Evolutionary conservation across 1,140 invertebrate genomes (phyloP), one percentile per base, ranked within the genome.

Genomic region (Magallana ariakensis): DNA sequence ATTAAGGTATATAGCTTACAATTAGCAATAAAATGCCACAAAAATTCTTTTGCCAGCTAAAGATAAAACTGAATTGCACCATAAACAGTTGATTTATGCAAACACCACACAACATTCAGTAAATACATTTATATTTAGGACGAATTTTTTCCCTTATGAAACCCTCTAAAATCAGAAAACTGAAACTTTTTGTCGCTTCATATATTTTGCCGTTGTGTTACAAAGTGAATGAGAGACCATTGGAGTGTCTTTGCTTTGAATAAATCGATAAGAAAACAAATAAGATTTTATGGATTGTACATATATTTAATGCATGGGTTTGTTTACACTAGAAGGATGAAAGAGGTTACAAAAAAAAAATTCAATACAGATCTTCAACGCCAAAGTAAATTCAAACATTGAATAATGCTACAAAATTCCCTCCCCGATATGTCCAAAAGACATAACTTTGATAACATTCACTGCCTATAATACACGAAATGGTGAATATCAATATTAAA

Each of bases 251-350:
- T 62, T n/a, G 19, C 58, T 62, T 75, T 26, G 22, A 75, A 75
- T 26, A 13, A 75, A 75, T 75, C 66, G 26, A 75, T 75, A 75
- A 22, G 33, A 11, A 75, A 75, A 75, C 66, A 75, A 19, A 22
- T 75, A 13, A 75, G 33, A 8, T 26, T 9, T 75, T 75, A 75
- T 13, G 33, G 66, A 75, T 75, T 75, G 22, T 22, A 75, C 66
- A 75, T 75, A 75, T 75, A 60, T 60, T 60, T 60, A 75, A 75
- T 75, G 66, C 66, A 75, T 8, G 66, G 9, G 66, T 13, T 26
- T 75, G 66, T 75, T 75, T 75, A 75, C 66, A 75, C 66, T 75
- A 7, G 5, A 75, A 11, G 15, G 66, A 75, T 75, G 66, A 75
- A 60, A 60, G 66, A 75, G 33, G 33, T 46, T 46, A 46, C 33